These are phyloP conservation scores for Cacatua alba DNA, from an alignment of 2,113 vertebrate species.

Conservation along the genomic window DNA sequence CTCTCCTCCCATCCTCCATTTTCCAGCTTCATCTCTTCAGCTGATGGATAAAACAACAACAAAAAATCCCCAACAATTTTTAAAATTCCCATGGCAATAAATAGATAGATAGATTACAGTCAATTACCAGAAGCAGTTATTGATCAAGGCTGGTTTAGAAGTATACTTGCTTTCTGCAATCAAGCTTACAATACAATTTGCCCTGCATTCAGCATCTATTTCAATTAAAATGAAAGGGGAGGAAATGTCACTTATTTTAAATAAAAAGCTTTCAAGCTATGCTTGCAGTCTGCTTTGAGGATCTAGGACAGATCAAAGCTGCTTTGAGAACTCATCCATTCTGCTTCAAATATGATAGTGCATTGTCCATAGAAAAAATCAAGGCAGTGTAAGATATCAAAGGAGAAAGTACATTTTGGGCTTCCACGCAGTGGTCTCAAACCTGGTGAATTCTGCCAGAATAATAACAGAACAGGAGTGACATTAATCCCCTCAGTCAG, in stretches of 20 bases:
- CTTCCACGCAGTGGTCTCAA: neutral
- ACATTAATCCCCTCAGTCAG: neutral
- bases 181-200: constrained; percentile 50
- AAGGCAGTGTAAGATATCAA: constrained; percentile 25
- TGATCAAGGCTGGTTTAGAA: constrained; percentile 53
- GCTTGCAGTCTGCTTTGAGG: constrained; percentile 61
- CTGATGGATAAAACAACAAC: neutral
- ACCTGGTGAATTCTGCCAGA: constrained; percentile 30
- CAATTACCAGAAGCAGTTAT: constrained; percentile 51
- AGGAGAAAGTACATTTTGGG: neutral
- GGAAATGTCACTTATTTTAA: constrained; percentile 69
- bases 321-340: constrained; percentile 62
- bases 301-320: constrained; percentile 66
- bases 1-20: neutral
- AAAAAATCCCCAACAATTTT: neutral
- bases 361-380: constrained; percentile 21
- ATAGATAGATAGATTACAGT: constrained; percentile 31
- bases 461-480: neutral
- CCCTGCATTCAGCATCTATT: constrained; percentile 61
- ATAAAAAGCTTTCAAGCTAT: constrained; percentile 70
- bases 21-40: constrained; percentile 1
- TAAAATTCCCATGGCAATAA: neutral
- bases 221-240: constrained; percentile 69
- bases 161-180: neutral
- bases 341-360: constrained; percentile 27